Base-by-base conservation (phyloP, 2,888 invertebrate genomes). In the Nymphalis c-album region DNA sequence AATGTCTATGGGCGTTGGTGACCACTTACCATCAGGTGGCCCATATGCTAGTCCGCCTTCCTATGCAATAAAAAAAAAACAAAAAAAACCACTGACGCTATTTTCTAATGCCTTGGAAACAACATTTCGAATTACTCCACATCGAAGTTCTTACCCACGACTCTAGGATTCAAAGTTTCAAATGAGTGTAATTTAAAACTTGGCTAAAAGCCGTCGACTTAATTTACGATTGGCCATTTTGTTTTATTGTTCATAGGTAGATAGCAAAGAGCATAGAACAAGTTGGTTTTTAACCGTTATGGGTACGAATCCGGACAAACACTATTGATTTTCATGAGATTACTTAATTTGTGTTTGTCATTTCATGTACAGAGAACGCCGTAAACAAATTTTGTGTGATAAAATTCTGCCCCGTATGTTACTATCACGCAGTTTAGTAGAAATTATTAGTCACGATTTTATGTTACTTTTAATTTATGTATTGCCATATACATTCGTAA, bases 211-310 rank as follows among this genome's bases (percentile, higher is more conserved):
- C 68, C 61, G 69, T 66, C 66, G 61, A 61, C 69, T 68, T 69
- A 71, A 73, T 73, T 71, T 68, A 73, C 71, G 63, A 69, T 71
- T 45, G 65, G 31, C 67, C 69, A 66, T 69, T 69, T 67, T 65
- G 64, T 71, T 60, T 66, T 59, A 66, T 62, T 71, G 60, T 68
- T 16, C 26, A 16, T 13, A 53, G 17, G 17, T n/a, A 48, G n/a
- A 18, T 50, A 20, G 18, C 18, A 7, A 7, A 18, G 7, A 3
- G 5, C 20, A 13, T 13, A 40, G 13, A 40, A 40, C 3, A 40
- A 4, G 10, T 4, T 40, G 13, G 6, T n/a, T 31, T 26, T n/a
- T 18, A 48, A 48, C 18, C 48, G 17, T 5, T 1, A 17, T 0
- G 8, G 35, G 0, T 35, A 8, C 8, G 10, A 35, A 35, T 35